Base-by-base conservation (phyloP, 2,888 invertebrate species). In the Tetranychus truncatus region DNA sequence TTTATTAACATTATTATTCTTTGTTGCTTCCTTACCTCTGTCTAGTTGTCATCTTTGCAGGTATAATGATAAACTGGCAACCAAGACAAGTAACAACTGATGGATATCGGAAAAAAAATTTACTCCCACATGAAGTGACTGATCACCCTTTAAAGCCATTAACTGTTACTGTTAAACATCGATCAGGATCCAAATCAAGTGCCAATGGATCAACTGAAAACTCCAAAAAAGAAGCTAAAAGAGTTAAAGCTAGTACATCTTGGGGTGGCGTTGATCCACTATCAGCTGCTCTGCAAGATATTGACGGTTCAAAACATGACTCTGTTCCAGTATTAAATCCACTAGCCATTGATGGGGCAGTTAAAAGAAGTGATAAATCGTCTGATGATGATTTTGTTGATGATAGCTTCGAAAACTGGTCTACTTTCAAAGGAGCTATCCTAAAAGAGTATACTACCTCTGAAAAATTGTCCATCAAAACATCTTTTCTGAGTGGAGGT, bases 371-470 rank as follows among this genome's bases (percentile, higher is more conserved):
- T 11, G 21, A 20, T 18, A 24, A 24, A 21, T 21, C 21, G n/a
- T 21, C 11, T 20, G 69, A 69, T n/a, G 46, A 65, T 66, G 75
- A 75, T 21, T 72, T 73, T 74, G 76, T 73, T 18, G 74, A 72
- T 76, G 71, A 74, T 24, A 69, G 34, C 20, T 84, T 88, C 78
- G 89, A 90, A 81, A 88, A 89, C 18, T 97, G 96, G 96, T 86
- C 85, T 78, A 83, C 86, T 1, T 88, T 89, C 80, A 88, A 90
- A 78, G 82, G 87, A 72, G 85, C 86, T n/a, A 94, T 97, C 81
- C 85, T 96, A 15, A 89, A 88, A 79, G 91, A 91, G 83, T 96
- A 90, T 81, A 95, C 93, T 55, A 96, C 96, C 74, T 91, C 91
- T 15, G 95, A 95, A 83, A 94, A 92, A 82, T 84, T 97, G 45